Conservation (phyloP, 2,113 vertebrate genomes). For the Tichodroma muraria region DNA sequence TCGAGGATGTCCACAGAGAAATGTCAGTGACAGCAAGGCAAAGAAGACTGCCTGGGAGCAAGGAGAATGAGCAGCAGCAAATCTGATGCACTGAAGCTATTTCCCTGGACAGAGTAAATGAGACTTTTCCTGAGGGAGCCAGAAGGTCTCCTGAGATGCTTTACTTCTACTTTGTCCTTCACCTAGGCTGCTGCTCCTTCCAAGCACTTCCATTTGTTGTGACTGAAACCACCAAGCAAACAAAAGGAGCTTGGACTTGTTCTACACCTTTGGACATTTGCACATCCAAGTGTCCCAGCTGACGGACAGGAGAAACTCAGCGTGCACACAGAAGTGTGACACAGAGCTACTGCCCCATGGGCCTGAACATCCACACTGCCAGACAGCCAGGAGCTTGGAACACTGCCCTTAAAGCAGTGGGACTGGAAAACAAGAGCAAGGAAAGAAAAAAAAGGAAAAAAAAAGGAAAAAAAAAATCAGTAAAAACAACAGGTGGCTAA, state of each 20-base stretch:
- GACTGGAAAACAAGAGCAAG: neutral
- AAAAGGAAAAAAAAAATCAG: neutral
- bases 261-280: neutral
- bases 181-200: neutral
- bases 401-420: neutral
- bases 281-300: fast-evolving
- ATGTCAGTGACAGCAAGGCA: neutral
- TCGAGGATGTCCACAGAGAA: neutral
- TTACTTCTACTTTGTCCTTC: neutral
- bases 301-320: neutral
- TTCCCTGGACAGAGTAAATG: neutral
- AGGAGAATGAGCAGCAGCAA: neutral
- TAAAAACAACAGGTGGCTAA: constrained; percentile 8
- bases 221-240: neutral
- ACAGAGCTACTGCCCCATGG: neutral
- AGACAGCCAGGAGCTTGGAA: neutral
- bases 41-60: neutral
- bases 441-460: neutral
- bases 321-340: neutral
- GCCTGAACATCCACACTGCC: neutral
- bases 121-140: neutral
- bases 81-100: neutral
- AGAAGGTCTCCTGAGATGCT: neutral
- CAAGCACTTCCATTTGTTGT: neutral
- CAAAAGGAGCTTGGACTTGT: neutral